phyloP scores from a whole-genome alignment of 2,797 vertebrate species.

The Hydrolagus colliei region DNA sequence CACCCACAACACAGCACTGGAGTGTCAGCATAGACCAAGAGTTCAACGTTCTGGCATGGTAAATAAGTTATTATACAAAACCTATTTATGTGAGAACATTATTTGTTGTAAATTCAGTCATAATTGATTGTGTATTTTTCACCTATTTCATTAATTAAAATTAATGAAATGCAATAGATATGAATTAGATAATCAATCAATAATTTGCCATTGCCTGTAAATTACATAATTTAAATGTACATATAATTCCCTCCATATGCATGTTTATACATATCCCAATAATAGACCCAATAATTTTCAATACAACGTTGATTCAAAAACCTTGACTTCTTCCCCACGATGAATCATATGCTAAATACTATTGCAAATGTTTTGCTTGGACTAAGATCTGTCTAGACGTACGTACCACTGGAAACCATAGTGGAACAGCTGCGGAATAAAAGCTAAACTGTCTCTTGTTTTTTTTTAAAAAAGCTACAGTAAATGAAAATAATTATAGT shows the following conservation, averaged over 20 bases:
- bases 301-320: background rate
- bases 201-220: too few species aligned
- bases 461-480: background rate
- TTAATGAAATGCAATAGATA: too few species aligned
- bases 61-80: too few species aligned
- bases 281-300: slow-evolving; percentile 46
- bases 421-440: background rate
- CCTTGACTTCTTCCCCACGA: slow-evolving; percentile 40
- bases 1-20: too few species aligned
- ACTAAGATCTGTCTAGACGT: slow-evolving; percentile 48
- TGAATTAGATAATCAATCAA: too few species aligned
- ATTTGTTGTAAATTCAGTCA: too few species aligned
- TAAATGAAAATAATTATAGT: slow-evolving; percentile 18
- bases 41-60: too few species aligned
- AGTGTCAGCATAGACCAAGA: too few species aligned
- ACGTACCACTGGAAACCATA: slow-evolving; percentile 21
- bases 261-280: slow-evolving; percentile 48
- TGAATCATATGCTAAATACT: slow-evolving; percentile 50
- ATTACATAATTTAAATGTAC: too few species aligned
- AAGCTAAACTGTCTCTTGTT: background rate
- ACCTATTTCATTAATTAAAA: too few species aligned
- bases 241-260: slow-evolving; percentile 43
- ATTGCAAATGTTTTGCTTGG: slow-evolving; percentile 48
- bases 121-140: too few species aligned
- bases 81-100: too few species aligned